These are phyloP conservation scores for Ptychobarbus kaznakovi DNA, from an alignment of 2,797 vertebrate species.

Conservation along the genomic window DNA sequence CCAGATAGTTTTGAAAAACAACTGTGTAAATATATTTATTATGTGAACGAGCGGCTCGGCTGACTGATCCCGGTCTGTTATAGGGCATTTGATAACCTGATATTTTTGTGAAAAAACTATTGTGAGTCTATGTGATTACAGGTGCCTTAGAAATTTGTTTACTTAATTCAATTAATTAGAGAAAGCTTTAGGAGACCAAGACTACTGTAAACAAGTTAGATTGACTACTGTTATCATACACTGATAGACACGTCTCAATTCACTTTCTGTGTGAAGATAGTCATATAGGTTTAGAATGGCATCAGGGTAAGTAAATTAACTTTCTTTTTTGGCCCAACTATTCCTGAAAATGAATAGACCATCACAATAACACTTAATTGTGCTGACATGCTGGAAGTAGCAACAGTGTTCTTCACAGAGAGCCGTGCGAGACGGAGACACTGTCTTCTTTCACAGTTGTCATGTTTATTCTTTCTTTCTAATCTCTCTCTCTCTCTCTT, in stretches of 20 bases:
- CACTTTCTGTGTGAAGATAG: neutral
- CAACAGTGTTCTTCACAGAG: neutral
- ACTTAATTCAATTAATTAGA: neutral
- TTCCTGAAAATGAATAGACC: neutral
- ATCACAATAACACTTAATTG: neutral
- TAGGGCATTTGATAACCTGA: too few species aligned
- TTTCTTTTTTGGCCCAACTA: neutral
- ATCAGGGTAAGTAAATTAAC: neutral
- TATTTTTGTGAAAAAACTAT: too few species aligned
- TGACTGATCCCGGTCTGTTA: slow-evolving; percentile 36
- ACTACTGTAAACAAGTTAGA: neutral
- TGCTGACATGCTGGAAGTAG: neutral
- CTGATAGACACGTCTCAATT: neutral
- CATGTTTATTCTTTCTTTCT: too few species aligned
- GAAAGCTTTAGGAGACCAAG: neutral
- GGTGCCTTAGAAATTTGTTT: slow-evolving; percentile 14
- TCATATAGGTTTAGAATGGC: neutral
- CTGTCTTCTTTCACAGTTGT: slow-evolving; percentile 35
- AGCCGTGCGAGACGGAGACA: neutral
- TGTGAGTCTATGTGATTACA: slow-evolving; percentile 16
- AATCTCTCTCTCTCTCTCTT: neutral
- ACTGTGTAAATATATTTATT: too few species aligned
- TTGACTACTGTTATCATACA: neutral
- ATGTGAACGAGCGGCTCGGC: slow-evolving; percentile 38
- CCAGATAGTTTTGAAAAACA: too few species aligned